Base-by-base conservation (phyloP, 2,888 invertebrate genomes). In the Gibbula magus region DNA sequence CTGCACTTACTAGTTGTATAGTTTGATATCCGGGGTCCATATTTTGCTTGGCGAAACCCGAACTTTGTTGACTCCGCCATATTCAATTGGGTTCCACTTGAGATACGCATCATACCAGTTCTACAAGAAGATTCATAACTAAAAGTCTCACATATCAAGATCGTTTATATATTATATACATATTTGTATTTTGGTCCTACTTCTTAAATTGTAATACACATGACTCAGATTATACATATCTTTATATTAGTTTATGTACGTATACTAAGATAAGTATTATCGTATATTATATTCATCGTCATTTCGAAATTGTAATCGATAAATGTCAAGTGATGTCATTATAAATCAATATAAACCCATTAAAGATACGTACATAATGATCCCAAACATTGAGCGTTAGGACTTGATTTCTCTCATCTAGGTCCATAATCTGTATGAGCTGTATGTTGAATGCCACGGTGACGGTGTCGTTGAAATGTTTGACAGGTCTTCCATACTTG, bases 391-490 rank as follows among this genome's bases (percentile, higher is more conserved):
- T 93, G 16, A 92, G 88, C 18, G 92, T 93, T 29, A 93, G 86
- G 25, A 93, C 91, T 86, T 93, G 93, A 79, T 92, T 91, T 82
- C 91, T 91, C 85, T 93, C 93, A 75, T 93, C 92, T 70, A 93
- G 86, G 83, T 92, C 92, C 81, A 93, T 90, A 77, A 93, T 93
- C 82, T 93, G 93, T 25, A 92, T 91, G 7, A 93, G 88, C 75
- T 91, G 91, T 54, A 93, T 85, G 67, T 91, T 91, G 82, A 91
- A 92, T 75, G 83, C 79, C 74, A 93, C 89, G 8, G 86, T 85
- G 29, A 93, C 88, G 25, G 88, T 89, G 66, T 92, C 89, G 22
- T 88, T 89, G 78, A 86, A 91, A 84, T 92, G 89, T 67, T 84
- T 78, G 35, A 92, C 91, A 0, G 93, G 93, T 39, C 93, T 87